A percentile compares a stretch with the other conserved stretches of the same genome.
phyloP scores from a whole-genome alignment of 2,113 vertebrate genomes.

The Pongo pygmaeus region DNA sequence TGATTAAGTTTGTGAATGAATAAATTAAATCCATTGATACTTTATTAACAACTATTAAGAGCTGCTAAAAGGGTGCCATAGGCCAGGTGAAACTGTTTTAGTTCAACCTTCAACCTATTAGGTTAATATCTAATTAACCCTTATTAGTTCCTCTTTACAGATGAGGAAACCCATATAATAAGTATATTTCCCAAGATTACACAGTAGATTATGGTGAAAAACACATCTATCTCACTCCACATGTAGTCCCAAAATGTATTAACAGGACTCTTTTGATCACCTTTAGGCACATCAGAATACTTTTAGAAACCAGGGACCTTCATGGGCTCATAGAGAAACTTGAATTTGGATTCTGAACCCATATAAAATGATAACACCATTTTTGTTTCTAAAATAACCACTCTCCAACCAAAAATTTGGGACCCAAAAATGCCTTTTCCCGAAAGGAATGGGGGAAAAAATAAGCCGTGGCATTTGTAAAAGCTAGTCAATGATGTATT shows the following conservation, averaged over 20 bases:
- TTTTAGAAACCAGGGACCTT: not conserved
- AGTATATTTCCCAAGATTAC: slow-evolving; percentile 38
- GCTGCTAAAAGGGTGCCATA: not conserved
- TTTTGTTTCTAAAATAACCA: slow-evolving; percentile 6
- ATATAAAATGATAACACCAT: slow-evolving; percentile 24
- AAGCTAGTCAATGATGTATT: slow-evolving; percentile 21
- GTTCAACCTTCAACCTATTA: slow-evolving; percentile 9
- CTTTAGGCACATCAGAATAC: not conserved
- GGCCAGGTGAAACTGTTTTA: not conserved
- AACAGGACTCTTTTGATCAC: not conserved
- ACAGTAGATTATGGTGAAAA: not conserved
- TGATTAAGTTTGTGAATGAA: slow-evolving; percentile 33
- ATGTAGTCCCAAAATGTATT: not conserved
- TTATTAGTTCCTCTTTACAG: slow-evolving; percentile 14
- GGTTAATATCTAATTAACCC: not conserved
- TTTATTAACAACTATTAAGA: slow-evolving; percentile 37
- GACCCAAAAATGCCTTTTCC: not conserved
- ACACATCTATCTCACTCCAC: not conserved
- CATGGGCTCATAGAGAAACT: not conserved
- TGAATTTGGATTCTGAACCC: not conserved
- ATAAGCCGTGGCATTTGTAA: slow-evolving; percentile 34
- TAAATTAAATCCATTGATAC: not conserved
- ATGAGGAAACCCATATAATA: not conserved
- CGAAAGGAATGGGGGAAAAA: not conserved
- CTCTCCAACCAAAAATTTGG: not conserved